Evolutionary conservation across 2,888 invertebrate genomes (phyloP), one percentile per base, ranked within the genome.

Genomic region (Lamproptera curius): DNA sequence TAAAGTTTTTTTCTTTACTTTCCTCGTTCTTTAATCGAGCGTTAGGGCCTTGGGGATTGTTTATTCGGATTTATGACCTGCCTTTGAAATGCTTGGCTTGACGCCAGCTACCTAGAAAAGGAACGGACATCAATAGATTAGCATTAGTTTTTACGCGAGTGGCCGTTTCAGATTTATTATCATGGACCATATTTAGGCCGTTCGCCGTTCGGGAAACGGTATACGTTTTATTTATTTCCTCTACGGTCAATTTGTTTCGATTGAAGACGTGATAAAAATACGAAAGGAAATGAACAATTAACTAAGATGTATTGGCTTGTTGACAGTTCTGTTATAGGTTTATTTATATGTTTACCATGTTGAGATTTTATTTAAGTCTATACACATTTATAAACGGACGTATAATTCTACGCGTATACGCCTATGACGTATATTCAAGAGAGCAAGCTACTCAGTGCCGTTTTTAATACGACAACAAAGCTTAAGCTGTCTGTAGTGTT

Each of bases 141-240:
- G 36, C 50, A 54, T 53, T 57, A 55, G 48, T 49, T 53, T 54
- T 51, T 39, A 40, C 45, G 49, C 47, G 51, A 49, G 26, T 26
- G 37, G 42, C 36, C 15, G 16, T 39, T 50, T 34, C 26, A 15
- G 20, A 23, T 45, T 41, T 43, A 44, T 37, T 41, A 11, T 34
- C 16, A 11, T 38, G 28, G 23, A 17, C 16, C 36, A 41, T 40
- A 49, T 43, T 39, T 34, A 15, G 42, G 28, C 14, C 17, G 20
- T 26, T 14, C 9, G 33, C 33, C 34, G 23, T 28, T 41, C n/a
- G 28, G 34, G 35, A 35, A 46, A 40, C n/a, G 13, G 31, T 14
- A 1, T 11, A 10, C 15, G 5, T 37, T n/a, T 45, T 33, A 15
- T 38, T 38, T 36, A 35, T 35, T 39, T 38, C 2, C 20, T 8